Evolutionary conservation across 2,113 vertebrate species (phyloP).

Genomic region (Rhinolophus ferrumequinum): DNA sequence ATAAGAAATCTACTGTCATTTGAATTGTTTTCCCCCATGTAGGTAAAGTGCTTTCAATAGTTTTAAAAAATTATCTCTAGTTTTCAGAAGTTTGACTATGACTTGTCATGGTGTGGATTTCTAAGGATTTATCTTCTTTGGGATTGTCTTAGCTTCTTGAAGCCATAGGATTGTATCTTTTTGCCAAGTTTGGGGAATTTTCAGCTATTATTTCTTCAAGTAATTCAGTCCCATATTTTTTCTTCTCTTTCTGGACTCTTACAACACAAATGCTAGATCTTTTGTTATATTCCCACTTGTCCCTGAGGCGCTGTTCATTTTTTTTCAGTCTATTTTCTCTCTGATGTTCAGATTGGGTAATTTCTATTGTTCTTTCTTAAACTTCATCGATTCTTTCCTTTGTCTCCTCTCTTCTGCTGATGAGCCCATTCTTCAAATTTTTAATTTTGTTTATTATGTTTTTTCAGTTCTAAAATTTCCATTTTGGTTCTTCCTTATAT

Average conservation of each 20-base stretch:
- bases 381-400: neutral
- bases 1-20: neutral
- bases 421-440: neutral
- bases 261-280: neutral
- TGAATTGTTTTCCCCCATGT: neutral
- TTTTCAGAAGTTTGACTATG: neutral
- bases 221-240: neutral
- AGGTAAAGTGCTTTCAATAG: neutral
- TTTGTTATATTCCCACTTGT: neutral
- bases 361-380: neutral
- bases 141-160: neutral
- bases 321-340: neutral
- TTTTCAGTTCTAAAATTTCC: neutral
- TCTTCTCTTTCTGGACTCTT: neutral
- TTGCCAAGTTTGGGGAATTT: neutral
- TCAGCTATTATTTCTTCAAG: neutral
- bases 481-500: neutral
- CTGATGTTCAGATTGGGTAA: neutral
- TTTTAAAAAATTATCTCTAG: neutral
- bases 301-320: neutral
- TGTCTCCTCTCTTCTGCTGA: neutral
- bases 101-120: neutral
- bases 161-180: neutral
- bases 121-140: conserved; percentile 2
- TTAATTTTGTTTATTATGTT: neutral